These are phyloP conservation scores for Sebastes reedi DNA, from an alignment of 2,797 vertebrate genomes.

Conservation along the genomic window DNA sequence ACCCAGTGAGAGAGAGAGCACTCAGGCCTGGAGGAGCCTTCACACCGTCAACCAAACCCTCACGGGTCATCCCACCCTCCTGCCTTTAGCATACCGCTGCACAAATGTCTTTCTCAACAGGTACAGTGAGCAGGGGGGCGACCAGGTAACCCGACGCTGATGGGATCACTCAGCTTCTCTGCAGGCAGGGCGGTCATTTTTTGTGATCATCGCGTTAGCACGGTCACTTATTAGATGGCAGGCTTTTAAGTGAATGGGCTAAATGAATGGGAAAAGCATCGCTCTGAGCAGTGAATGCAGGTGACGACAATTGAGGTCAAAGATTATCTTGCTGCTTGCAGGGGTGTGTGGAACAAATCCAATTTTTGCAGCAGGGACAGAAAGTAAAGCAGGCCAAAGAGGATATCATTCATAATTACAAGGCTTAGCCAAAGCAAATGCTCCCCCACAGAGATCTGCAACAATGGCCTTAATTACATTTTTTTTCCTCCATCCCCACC, in stretches of 20 bases:
- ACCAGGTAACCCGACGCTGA: slow-evolving; percentile 77
- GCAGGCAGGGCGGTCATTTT: slow-evolving; percentile 65
- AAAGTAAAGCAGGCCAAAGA: slow-evolving; percentile 80
- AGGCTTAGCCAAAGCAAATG: slow-evolving; percentile 76
- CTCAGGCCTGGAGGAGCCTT: slow-evolving; percentile 75
- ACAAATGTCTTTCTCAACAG: slow-evolving; percentile 77
- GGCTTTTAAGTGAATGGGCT: slow-evolving; percentile 72
- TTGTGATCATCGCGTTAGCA: slow-evolving; percentile 69
- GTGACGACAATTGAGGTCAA: slow-evolving; percentile 79
- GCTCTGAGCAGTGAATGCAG: slow-evolving; percentile 60
- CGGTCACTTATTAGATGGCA: slow-evolving; percentile 59
- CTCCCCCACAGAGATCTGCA: slow-evolving; percentile 73
- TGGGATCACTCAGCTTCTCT: slow-evolving; percentile 73
- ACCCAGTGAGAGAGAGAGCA: slow-evolving; percentile 71
- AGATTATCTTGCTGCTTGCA: slow-evolving; percentile 75
- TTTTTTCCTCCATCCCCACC: slow-evolving; percentile 71
- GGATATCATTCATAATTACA: slow-evolving; percentile 83
- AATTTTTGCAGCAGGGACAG: slow-evolving; percentile 73
- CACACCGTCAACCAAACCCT: slow-evolving; percentile 76
- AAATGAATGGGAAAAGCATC: slow-evolving; percentile 55
- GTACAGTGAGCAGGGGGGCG: slow-evolving; percentile 72
- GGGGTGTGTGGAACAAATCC: slow-evolving; percentile 78
- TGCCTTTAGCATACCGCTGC: slow-evolving; percentile 59
- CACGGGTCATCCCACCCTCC: slow-evolving; percentile 66
- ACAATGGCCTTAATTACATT: slow-evolving; percentile 84